Evolutionary conservation across 1,140 invertebrate genomes (phyloP).

Genomic region (Bombus superbus): DNA sequence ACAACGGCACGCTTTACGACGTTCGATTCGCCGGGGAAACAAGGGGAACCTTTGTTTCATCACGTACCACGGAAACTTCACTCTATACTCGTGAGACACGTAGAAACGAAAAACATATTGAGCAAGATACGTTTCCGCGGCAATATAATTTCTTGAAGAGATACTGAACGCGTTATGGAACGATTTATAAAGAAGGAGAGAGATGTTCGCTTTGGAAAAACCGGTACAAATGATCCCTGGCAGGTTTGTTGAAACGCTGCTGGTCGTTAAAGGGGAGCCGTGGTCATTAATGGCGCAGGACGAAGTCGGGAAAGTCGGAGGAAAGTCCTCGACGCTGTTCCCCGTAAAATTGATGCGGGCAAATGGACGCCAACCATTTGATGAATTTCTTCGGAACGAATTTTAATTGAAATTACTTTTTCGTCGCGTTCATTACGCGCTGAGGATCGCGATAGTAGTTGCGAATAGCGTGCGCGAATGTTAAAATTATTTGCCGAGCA

Average conservation of each 20-base stretch:
- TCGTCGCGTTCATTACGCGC: not conserved
- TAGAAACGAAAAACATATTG: not conserved
- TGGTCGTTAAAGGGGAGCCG: slow-evolving; percentile 5
- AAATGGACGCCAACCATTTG: not conserved
- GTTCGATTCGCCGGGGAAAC: not conserved
- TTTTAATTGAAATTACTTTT: not conserved
- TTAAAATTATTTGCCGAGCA: too few relatives aligned
- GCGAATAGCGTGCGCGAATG: not conserved
- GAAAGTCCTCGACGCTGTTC: not conserved
- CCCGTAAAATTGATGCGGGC: not conserved
- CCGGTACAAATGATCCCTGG: slow-evolving; percentile 14
- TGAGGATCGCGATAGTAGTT: not conserved
- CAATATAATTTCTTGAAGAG: too few relatives aligned
- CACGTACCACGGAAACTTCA: not conserved
- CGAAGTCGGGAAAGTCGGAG: not conserved
- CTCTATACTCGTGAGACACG: too few relatives aligned
- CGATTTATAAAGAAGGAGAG: not conserved
- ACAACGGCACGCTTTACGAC: not conserved
- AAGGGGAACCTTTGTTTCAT: not conserved
- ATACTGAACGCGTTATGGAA: not conserved
- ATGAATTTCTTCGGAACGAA: slow-evolving; percentile 3
- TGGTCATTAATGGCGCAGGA: not conserved
- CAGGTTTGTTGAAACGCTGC: not conserved
- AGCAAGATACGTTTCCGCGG: not conserved
- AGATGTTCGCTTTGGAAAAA: not conserved